Evolutionary conservation across 2,113 vertebrate genomes (phyloP).

Genomic region (Butorides virescens): DNA sequence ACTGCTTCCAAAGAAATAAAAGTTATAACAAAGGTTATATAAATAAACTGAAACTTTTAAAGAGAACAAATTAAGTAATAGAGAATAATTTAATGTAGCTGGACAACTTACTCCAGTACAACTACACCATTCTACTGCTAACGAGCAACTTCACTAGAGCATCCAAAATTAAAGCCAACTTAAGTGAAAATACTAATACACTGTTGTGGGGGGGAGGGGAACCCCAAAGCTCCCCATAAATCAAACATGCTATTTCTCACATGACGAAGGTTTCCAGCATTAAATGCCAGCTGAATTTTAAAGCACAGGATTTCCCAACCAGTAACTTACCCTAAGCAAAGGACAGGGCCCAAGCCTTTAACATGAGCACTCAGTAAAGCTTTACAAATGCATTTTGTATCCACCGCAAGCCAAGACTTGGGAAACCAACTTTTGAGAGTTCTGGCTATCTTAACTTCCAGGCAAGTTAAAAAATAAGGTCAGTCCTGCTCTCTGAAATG

Average conservation of each 20-base stretch:
- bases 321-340: background rate
- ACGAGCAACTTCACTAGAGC: background rate
- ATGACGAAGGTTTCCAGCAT: background rate
- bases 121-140: background rate
- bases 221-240: background rate
- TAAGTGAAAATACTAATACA: background rate
- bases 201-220: fast-evolving
- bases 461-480: background rate
- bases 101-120: background rate
- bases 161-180: background rate
- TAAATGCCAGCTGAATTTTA: background rate
- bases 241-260: background rate
- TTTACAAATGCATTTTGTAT: background rate
- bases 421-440: background rate
- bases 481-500: background rate
- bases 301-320: background rate
- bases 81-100: background rate
- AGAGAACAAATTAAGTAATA: background rate
- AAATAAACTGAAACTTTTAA: background rate
- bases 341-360: background rate
- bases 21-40: background rate
- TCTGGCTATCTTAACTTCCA: background rate
- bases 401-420: background rate
- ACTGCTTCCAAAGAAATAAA: background rate
- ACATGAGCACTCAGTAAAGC: background rate